Conservation (phyloP, 92 coral and sea anemone genomes). For the Palythoa grandis region DNA sequence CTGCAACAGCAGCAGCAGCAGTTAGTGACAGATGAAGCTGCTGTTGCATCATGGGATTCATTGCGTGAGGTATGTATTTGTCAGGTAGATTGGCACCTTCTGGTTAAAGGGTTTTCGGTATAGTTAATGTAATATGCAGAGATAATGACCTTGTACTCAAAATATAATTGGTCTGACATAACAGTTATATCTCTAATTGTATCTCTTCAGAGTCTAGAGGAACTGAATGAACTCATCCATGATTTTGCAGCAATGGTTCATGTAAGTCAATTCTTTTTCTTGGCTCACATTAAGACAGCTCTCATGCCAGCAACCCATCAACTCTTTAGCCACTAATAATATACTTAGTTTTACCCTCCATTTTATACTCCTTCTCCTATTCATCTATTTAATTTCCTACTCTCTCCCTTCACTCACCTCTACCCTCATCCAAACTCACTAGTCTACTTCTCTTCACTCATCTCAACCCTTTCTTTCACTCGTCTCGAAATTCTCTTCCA, state of each 20-base stretch:
- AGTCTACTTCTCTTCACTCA: no score
- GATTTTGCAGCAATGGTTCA: slow-evolving; percentile 92
- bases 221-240: slow-evolving; percentile 90
- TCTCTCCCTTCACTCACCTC: no score
- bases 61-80: slow-evolving; percentile 62
- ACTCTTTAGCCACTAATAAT: background rate
- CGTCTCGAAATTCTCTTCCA: no score
- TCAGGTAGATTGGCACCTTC: background rate
- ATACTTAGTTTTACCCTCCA: no score
- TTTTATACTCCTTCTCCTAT: no score
- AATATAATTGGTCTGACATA: background rate
- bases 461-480: no score
- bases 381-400: no score
- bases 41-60: slow-evolving; percentile 90
- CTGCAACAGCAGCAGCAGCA: slow-evolving; percentile 54
- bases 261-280: slow-evolving; percentile 63
- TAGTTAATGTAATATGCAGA: background rate
- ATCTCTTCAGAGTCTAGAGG: slow-evolving; percentile 76
- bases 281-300: background rate
- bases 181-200: background rate
- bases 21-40: slow-evolving; percentile 73
- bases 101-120: background rate
- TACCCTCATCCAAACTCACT: no score
- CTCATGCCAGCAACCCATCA: background rate
- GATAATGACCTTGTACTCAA: background rate